phyloP scores from a whole-genome alignment of 2,113 vertebrate species.

The Pongo pygmaeus region DNA sequence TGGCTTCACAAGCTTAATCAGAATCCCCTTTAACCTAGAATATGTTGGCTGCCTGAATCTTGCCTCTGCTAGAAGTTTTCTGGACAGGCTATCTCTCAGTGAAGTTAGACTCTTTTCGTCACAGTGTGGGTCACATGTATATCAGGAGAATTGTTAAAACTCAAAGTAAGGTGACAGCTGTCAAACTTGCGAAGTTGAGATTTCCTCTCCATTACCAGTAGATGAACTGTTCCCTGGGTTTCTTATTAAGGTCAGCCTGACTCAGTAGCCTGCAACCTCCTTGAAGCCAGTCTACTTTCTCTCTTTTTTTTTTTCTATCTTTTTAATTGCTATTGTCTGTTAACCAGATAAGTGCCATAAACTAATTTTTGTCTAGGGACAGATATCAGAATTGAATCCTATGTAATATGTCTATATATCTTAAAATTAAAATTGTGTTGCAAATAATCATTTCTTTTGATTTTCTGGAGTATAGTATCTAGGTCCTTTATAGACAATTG shows the following conservation, averaged over 20 bases:
- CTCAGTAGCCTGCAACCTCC: constrained; percentile 67
- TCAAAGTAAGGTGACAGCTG: constrained; percentile 72
- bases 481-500: background rate
- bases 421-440: constrained; percentile 1
- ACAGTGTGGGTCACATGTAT: constrained; percentile 34
- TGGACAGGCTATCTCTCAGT: background rate
- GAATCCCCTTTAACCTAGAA: background rate
- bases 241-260: constrained; percentile 74
- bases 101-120: constrained; percentile 3
- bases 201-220: constrained; percentile 73
- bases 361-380: background rate
- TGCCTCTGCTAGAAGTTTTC: constrained; percentile 39
- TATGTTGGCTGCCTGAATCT: background rate
- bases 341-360: constrained; percentile 48
- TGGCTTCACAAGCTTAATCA: background rate
- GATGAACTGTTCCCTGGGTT: constrained; percentile 60
- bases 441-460: background rate
- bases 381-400: background rate
- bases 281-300: constrained; percentile 15
- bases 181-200: constrained; percentile 68
- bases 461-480: background rate
- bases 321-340: constrained; percentile 51
- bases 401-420: background rate
- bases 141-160: constrained; percentile 63
- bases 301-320: background rate